phyloP scores from a whole-genome alignment of 35 echinoderm and acorn worm genomes.

The Chiridota heheva region DNA sequence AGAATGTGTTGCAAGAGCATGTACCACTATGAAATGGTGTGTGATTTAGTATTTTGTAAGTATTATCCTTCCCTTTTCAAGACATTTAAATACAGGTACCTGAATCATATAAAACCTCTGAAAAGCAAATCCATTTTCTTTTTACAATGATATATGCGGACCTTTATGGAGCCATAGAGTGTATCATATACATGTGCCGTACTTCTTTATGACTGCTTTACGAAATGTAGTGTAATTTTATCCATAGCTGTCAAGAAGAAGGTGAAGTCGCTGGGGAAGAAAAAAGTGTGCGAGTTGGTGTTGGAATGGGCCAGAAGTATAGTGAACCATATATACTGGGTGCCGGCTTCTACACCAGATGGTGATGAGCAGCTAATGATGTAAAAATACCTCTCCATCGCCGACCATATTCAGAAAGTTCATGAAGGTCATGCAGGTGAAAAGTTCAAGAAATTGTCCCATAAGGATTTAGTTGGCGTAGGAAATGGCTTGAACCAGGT shows the following conservation, averaged over 20 bases:
- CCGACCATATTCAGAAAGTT: slow-evolving; percentile 26
- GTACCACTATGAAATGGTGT: too few species aligned
- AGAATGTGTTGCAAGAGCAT: too few species aligned
- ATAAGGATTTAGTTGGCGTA: background rate
- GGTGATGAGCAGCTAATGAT: slow-evolving; percentile 44
- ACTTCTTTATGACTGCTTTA: background rate
- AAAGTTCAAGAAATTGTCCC: background rate
- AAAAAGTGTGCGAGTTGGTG: background rate
- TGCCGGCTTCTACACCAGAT: slow-evolving; percentile 52
- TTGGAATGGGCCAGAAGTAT: slow-evolving; percentile 4
- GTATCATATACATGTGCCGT: background rate
- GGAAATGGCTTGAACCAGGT: background rate
- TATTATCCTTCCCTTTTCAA: too few species aligned
- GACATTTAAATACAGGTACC: background rate
- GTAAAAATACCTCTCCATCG: slow-evolving; percentile 33
- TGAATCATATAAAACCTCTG: background rate
- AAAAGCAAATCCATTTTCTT: too few species aligned
- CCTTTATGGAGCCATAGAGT: background rate
- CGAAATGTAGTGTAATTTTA: background rate
- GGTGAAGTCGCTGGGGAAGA: slow-evolving; percentile 22
- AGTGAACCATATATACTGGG: slow-evolving; percentile 60
- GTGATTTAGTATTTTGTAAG: too few species aligned
- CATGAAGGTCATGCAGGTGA: too few species aligned
- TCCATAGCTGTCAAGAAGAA: slow-evolving; percentile 5
- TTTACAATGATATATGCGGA: too few species aligned